These are phyloP conservation scores for Equus przewalskii DNA, from an alignment of 2,113 vertebrate genomes.

Conservation along the genomic window DNA sequence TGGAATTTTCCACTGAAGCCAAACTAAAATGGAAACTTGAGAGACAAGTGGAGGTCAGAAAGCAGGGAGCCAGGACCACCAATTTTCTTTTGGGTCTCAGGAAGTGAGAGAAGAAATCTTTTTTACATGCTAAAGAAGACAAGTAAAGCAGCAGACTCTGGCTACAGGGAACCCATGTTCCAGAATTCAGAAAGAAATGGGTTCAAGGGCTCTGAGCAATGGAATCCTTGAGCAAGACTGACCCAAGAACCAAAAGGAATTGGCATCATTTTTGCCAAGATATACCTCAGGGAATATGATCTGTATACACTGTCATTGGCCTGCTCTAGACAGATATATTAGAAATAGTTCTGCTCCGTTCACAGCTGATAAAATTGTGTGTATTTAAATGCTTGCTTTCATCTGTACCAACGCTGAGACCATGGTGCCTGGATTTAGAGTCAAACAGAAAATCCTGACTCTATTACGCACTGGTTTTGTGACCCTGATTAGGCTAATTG, in stretches of 20 bases:
- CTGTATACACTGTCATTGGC: background rate
- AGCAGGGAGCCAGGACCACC: background rate
- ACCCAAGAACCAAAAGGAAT: background rate
- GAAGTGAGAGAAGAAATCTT: background rate
- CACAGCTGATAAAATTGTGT: background rate
- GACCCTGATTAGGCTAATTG: background rate
- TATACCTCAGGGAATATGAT: background rate
- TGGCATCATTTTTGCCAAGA: background rate
- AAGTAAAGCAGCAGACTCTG: background rate
- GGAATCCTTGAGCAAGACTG: background rate
- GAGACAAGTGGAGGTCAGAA: background rate
- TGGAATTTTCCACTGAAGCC: slow-evolving; percentile 70
- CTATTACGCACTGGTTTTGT: background rate
- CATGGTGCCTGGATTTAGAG: background rate
- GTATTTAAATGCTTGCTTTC: background rate
- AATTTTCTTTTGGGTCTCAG: background rate
- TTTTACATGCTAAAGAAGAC: background rate
- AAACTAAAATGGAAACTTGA: background rate
- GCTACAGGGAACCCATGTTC: background rate
- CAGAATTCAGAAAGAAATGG: background rate
- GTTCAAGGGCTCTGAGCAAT: background rate
- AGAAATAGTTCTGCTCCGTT: background rate
- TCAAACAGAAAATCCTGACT: background rate
- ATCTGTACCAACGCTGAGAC: background rate
- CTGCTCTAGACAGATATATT: background rate